phyloP scores from a whole-genome alignment of 1,140 invertebrate genomes.

The Tetranychus urticae region DNA sequence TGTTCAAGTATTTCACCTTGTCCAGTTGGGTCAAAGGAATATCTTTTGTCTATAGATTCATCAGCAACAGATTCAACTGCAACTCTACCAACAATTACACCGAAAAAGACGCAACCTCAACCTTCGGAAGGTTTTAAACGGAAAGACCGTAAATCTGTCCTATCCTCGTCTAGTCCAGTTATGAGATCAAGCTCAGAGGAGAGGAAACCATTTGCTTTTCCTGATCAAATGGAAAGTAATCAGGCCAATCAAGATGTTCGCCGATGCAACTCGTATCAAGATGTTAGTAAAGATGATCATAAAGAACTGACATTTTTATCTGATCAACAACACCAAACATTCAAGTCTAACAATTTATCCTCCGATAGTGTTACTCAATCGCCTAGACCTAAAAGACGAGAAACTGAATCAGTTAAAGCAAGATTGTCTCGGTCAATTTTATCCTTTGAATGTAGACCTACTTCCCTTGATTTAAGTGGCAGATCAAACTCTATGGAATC shows the following conservation, averaged over 20 bases:
- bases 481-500: background rate
- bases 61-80: background rate
- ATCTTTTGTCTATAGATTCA: too few species aligned
- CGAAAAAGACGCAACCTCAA: background rate
- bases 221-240: background rate
- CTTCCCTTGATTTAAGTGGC: background rate
- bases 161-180: conserved; percentile 1
- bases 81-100: too few species aligned
- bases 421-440: background rate
- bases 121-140: conserved; percentile 1
- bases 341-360: background rate
- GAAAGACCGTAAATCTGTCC: conserved; percentile 6
- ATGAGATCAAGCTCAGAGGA: conserved; percentile 11
- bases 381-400: conserved; percentile 10
- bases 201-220: background rate
- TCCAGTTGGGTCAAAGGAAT: too few species aligned
- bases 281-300: background rate
- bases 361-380: conserved; percentile 7
- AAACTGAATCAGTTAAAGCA: conserved; percentile 4
- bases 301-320: too few species aligned
- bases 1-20: too few species aligned
- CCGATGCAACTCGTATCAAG: conserved; percentile 9
- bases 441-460: background rate
- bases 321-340: background rate
- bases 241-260: conserved; percentile 2